Base-by-base conservation (phyloP, 53 echinoderm and acorn worm species). In the Antedon mediterranea region DNA sequence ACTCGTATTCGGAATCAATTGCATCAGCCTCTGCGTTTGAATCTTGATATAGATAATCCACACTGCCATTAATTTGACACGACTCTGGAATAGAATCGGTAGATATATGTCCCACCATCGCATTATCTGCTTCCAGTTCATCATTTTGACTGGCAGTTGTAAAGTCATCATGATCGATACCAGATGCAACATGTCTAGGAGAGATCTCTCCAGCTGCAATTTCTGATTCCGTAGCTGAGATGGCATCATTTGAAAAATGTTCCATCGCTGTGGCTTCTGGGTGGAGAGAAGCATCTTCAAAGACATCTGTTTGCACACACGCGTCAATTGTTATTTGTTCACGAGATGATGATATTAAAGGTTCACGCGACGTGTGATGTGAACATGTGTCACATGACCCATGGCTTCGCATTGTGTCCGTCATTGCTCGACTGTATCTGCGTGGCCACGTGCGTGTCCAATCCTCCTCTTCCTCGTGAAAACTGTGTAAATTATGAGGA, bases 401-500 rank as follows among this genome's bases (percentile, higher is more conserved):
- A 15, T 57, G 57, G 57, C 57, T 57, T 57, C 57, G 9, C 57
- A 57, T 57, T 20, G 57, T 57, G 20, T 57, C 57, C 57, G 57
- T 57, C 14, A 18, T 13, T 18, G 57, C 57, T 26, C 57, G 57
- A 43, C 30, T 43, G 42, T 81, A 81, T 77, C 85, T 34, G 30
- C 85, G 80, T 14, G 85, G 85, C 85, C 85, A 85, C 1, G 85
- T 85, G 70, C 72, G 80, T 73, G 41, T 78, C 33, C 33, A 76
- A 30, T 32, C 85, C 30, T 76, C 72, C 5, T 85, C 80, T 23
- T 57, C 57, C 23, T 57, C 57, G 23, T 57, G 57, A 57, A 57
- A 23, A 57, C 57, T 26, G 23, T 8, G 57, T 11, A 37, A 37
- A 11, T 37, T 37, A 37, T 37, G 37, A 37, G 37, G 11, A 37